These are phyloP conservation scores for Hystrix brachyura DNA, from an alignment of 2,113 vertebrate species.

Conservation along the genomic window DNA sequence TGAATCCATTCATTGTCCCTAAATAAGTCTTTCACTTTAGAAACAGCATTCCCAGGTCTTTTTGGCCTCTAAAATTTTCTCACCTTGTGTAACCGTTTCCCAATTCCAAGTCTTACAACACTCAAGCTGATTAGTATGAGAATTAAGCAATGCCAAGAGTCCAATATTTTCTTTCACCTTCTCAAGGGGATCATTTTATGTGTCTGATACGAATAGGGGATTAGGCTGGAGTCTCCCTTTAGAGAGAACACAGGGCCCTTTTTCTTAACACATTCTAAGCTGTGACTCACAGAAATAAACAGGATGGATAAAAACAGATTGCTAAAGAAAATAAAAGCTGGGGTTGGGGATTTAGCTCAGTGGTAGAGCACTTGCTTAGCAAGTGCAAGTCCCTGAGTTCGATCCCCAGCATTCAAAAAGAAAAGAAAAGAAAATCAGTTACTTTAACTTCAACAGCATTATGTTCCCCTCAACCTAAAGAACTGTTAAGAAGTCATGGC, in stretches of 20 bases:
- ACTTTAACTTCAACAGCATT: conserved; percentile 67
- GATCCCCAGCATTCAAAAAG: too few relatives aligned
- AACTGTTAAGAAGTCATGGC: conserved; percentile 55
- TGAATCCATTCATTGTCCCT: conserved; percentile 76
- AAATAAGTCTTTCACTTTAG: conserved; percentile 70
- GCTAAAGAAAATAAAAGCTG: conserved; percentile 74
- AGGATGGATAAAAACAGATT: conserved; percentile 69
- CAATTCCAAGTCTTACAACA: conserved; percentile 61
- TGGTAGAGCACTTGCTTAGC: too few relatives aligned
- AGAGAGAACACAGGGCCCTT: conserved; percentile 79
- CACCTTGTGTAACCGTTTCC: conserved; percentile 60
- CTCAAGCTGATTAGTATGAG: conserved; percentile 76
- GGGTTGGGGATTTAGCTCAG: too few relatives aligned
- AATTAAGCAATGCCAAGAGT: conserved; percentile 78
- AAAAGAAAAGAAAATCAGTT: conserved; percentile 79
- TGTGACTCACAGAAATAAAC: conserved; percentile 77
- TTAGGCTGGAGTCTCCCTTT: conserved; percentile 63
- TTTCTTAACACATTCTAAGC: conserved; percentile 80
- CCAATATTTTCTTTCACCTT: conserved; percentile 81
- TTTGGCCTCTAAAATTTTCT: conserved; percentile 67
- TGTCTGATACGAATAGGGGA: conserved; percentile 65
- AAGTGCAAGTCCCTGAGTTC: too few relatives aligned
- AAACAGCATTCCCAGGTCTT: conserved; percentile 52
- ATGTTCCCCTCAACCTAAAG: conserved; percentile 58
- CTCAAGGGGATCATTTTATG: conserved; percentile 82